A percentile compares a stretch with the other conserved stretches of the same genome.
These are phyloP conservation scores for Carassius carassius DNA, from an alignment of 2,113 vertebrate species.

Conservation along the genomic window DNA sequence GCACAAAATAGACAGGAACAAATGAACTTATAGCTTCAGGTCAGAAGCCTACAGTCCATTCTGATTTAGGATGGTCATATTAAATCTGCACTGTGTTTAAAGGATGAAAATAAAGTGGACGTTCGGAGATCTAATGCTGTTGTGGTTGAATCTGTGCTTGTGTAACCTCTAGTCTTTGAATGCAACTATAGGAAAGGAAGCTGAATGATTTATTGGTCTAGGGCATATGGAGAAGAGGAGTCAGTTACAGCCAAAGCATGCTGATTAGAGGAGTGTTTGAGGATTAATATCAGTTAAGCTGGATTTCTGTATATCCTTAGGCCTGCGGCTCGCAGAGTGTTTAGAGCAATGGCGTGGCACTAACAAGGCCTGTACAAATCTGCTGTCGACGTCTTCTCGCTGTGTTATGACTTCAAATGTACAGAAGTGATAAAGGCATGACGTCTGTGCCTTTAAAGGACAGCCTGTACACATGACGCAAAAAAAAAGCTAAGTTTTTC, in stretches of 20 bases:
- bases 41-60: constrained; percentile 28
- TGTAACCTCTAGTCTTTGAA: background rate
- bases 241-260: constrained; percentile 36
- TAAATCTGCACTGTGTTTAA: background rate
- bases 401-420: constrained; percentile 51
- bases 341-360: constrained; percentile 62
- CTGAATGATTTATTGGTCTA: constrained; percentile 19
- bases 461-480: constrained; percentile 2
- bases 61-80: constrained; percentile 1
- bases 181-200: background rate
- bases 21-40: constrained; percentile 39
- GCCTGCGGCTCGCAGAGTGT: constrained; percentile 58
- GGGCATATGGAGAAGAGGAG: constrained; percentile 11
- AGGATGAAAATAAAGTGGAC: constrained; percentile 11
- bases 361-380: constrained; percentile 59
- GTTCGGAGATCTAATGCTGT: constrained; percentile 2
- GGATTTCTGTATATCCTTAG: constrained; percentile 65
- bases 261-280: constrained; percentile 51
- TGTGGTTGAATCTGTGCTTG: background rate
- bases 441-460: constrained; percentile 37
- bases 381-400: constrained; percentile 30
- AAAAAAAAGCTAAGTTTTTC: constrained; percentile 7
- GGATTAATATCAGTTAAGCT: constrained; percentile 65
- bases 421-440: constrained; percentile 22
- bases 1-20: constrained; percentile 46